A percentile compares a stretch with the other conserved stretches of the same genome.
Evolutionary conservation across 2,797 vertebrate species (phyloP).

Genomic region (Sciurus carolinensis): DNA sequence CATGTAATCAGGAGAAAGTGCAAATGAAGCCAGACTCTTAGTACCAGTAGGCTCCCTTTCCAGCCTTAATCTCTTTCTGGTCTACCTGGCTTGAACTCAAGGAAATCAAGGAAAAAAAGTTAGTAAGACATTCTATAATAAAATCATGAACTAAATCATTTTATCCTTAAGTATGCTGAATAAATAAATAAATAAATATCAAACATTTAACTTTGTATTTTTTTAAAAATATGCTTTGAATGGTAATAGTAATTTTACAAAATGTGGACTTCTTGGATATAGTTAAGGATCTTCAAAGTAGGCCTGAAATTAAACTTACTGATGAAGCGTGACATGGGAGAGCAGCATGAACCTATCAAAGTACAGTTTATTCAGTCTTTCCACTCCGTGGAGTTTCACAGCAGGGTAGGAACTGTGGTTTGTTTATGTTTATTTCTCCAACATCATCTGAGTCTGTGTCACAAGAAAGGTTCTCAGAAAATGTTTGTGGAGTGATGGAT

Average conservation of each 20-base stretch:
- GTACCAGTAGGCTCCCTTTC: fast-evolving
- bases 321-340: neutral
- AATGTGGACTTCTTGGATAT: neutral
- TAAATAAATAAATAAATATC: neutral
- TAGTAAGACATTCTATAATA: neutral
- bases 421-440: neutral
- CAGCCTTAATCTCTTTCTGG: neutral
- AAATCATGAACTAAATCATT: neutral
- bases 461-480: neutral
- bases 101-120: neutral
- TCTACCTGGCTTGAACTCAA: neutral
- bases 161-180: neutral
- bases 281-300: neutral
- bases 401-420: neutral
- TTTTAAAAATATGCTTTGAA: neutral
- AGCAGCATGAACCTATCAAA: too few relatives aligned
- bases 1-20: too few relatives aligned
- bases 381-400: neutral
- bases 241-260: neutral
- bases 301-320: neutral
- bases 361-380: neutral
- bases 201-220: neutral
- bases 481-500: neutral
- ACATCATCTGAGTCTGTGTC: neutral
- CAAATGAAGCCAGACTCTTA: too few relatives aligned